These are phyloP conservation scores for Caenorhabditis tropicalis DNA, from an alignment of 1,140 invertebrate species.

Conservation along the genomic window DNA sequence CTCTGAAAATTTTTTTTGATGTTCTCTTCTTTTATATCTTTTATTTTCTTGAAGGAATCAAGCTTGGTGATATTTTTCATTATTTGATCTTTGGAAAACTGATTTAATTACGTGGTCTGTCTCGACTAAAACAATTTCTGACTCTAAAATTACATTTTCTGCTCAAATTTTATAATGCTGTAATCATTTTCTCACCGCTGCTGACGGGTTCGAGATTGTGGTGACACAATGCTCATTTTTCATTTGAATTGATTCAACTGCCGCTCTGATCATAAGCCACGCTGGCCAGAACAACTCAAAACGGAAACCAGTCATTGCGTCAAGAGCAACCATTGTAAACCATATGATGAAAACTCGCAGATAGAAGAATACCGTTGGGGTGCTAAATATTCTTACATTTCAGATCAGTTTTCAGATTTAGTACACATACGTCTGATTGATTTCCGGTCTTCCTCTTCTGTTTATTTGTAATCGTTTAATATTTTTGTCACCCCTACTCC, in stretches of 20 bases:
- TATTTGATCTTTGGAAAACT: background rate
- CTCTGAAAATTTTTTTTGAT: constrained; percentile 78
- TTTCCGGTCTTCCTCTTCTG: constrained; percentile 5
- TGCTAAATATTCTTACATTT: background rate
- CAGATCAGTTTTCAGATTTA: background rate
- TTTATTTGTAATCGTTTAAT: constrained; percentile 34
- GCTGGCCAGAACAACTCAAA: constrained; percentile 99
- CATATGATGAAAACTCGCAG: constrained; percentile 94
- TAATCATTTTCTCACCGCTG: constrained; percentile 30
- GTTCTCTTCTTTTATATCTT: background rate
- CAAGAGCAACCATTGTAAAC: constrained; percentile 90
- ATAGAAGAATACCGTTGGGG: constrained; percentile 81
- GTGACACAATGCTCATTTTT: constrained; percentile 87
- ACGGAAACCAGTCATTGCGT: constrained; percentile 96
- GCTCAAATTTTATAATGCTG: too few species aligned
- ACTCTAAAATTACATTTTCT: too few species aligned
- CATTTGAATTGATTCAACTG: constrained; percentile 96
- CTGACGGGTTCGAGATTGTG: constrained; percentile 65
- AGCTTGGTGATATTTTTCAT: background rate
- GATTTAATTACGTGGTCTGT: too few species aligned
- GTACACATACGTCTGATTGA: background rate
- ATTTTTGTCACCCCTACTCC: constrained; percentile 54
- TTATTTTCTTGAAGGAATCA: background rate
- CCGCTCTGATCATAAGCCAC: constrained; percentile 89
- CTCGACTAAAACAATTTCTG: too few species aligned